Evolutionary conservation across 1,140 invertebrate species (phyloP), one percentile per base, ranked within the genome.

Genomic region (Schlechtendalia chinensis): DNA sequence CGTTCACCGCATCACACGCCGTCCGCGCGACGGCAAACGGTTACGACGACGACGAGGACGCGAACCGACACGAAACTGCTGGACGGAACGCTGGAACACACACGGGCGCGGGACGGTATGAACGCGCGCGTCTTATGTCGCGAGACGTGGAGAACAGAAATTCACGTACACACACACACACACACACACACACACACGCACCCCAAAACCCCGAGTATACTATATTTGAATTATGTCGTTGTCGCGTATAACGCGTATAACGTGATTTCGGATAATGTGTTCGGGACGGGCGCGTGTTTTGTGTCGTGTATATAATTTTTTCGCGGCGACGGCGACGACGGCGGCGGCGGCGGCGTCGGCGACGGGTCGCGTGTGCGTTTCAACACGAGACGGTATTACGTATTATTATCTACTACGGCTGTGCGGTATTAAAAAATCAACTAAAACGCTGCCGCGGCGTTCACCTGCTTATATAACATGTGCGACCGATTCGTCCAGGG

Each of bases 381-480:
- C 59, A 29, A 29, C 17, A 29, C 27, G 27, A 29, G 14, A 47
- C 16, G 19, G 1, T 58, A 22, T 22, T 22, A 22, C 22, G 19
- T 22, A 58, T 8, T 58, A 22, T 58, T 58, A 22, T 58, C 10
- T 67, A 45, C 75, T 58, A 61, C 75, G 56, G 58, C 75, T 63
- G 75, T 79, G 47, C 75, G n/a, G 75, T 79, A 63, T 79, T 79
- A 79, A 79, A 79, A 79, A 79, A 79, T 59, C 75, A 79, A 79
- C 75, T 79, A 79, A 79, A 79, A 63, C 75, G 75, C 75, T 79
- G 54, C 58, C 75, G 75, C 75, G 75, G 58, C 75, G 56, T 79
- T 79, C 75, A 79, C 75, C 75, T 79, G 74, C 74, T 79, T 79
- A 79, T 79, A 79, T 79, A 79, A 79, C 75, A 50, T 79, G 58